phyloP scores from a whole-genome alignment of 2,113 vertebrate species.

The Hippocampus mohnikei region DNA sequence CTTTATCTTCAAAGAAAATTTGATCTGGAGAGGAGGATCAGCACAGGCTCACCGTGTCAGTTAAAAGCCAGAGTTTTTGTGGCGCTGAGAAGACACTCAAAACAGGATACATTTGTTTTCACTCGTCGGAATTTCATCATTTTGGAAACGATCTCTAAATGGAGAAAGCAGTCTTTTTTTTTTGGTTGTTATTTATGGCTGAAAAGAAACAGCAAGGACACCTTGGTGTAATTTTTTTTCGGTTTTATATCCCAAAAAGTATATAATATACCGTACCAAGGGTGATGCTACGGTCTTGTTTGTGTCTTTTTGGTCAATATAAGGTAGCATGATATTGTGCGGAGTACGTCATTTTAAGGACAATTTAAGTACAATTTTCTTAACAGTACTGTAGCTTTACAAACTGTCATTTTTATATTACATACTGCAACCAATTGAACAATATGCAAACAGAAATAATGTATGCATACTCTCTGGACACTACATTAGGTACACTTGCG shows the following conservation, averaged over 20 bases:
- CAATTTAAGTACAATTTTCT: neutral
- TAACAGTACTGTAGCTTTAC: neutral
- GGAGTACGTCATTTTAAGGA: neutral
- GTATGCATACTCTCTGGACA: neutral
- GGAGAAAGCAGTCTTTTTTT: conserved; percentile 5
- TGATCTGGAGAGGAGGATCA: conserved; percentile 6
- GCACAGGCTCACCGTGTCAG: neutral
- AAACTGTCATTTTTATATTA: neutral
- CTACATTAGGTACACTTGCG: conserved; percentile 2
- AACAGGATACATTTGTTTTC: conserved; percentile 12
- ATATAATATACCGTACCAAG: neutral
- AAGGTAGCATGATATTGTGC: neutral
- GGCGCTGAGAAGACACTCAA: conserved; percentile 1
- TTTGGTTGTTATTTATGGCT: conserved; percentile 11
- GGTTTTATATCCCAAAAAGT: neutral
- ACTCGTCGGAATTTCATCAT: conserved; percentile 9
- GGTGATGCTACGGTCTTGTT: neutral
- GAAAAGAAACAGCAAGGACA: conserved; percentile 12
- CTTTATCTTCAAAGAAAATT: conserved; percentile 9
- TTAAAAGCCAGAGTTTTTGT: neutral
- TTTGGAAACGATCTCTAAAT: conserved; percentile 15
- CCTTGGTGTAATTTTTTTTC: conserved; percentile 21
- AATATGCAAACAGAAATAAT: neutral
- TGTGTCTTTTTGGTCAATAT: neutral
- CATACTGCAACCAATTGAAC: neutral